Base-by-base conservation (phyloP, 2,888 invertebrate species). In the Orthosia gothica region DNA sequence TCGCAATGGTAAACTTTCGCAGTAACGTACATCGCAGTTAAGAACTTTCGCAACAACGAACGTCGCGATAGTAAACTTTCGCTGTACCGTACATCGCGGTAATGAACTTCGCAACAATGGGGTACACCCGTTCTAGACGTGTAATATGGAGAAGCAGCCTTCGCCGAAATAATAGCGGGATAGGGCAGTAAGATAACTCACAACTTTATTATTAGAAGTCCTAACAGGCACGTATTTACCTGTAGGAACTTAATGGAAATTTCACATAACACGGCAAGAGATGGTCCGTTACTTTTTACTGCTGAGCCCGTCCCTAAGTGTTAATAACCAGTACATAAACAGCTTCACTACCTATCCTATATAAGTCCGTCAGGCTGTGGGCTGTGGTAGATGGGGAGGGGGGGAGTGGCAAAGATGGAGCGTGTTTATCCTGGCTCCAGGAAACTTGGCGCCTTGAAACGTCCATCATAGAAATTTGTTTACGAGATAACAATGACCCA, bases 391-490 rank as follows among this genome's bases (percentile, higher is more conserved):
- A 45, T 70, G 68, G 61, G 61, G 74, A 71, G 68, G 61, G 61
- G 74, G 75, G 73, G 73, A 70, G 80, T 84, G 79, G 77, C 74
- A 76, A 84, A 88, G 83, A 84, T 84, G 86, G 71, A 83, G 81
- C 78, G 74, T 89, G 89, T 90, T 92, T 91, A 88, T 86, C 74
- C 89, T 84, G 89, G 89, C 89, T 88, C 88, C 88, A 86, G 89
- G 90, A 89, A 87, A 89, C 81, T 83, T 87, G 92, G 91, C 92
- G 91, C 92, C 92, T 77, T 57, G 78, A 86, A 75, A 79, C 83
- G 85, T 88, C 88, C 87, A 88, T 92, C 88, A 90, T 79, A 84
- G 79, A 83, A 89, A 91, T 93, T 91, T 93, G 92, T 93, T 93
- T 92, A 90, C 91, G 80, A 79, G 81, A 84, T 74, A 83, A 79